Base-by-base conservation (phyloP, 2,888 invertebrate genomes). In the Melanargia galathea region DNA sequence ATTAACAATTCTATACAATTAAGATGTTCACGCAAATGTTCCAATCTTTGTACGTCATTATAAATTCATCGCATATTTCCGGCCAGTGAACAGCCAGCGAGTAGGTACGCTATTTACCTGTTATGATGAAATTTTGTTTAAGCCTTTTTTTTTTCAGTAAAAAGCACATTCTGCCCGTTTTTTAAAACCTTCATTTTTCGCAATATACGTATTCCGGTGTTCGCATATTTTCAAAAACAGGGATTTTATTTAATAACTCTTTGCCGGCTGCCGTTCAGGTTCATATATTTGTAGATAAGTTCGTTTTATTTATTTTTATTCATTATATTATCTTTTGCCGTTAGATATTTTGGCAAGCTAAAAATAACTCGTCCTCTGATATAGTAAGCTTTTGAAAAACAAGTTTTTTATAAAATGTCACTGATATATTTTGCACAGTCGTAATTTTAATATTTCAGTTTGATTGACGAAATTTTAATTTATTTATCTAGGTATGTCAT, bases 31-130 rank as follows among this genome's bases (percentile, higher is more conserved):
- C 30, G 30, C 7, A 30, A 30, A 30, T 30, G 30, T 30, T 30
- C 30, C 30, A 8, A 30, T 30, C 30, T 30, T 30, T 30, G 30
- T 30, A 7, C 13, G 38, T 40, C n/a, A 4, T n/a, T 40, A 40
- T 7, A 26, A n/a, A 56, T 56, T 16, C 26, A 43, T 43, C 56
- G 43, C 11, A 16, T 22, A 43, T 61, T 48, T 38, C 48, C 18
- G 16, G 38, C 20, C 49, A 26, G 38, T 20, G 48, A 61, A 8
- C 40, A n/a, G 2, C 8, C 24, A 24, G 43, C 16, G 24, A 35
- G 46, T n/a, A 55, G 48, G 26, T n/a, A 55, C 55, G 26, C 43
- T 49, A 46, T 33, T 57, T 46, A 57, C 57, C 57, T 57, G 57
- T 46, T 35, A 35, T 22, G 57, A 57, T 57, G 45, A 46, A 46